Base-by-base conservation (phyloP, 2,888 invertebrate species). In the Dasysyrphus albostriatus region DNA sequence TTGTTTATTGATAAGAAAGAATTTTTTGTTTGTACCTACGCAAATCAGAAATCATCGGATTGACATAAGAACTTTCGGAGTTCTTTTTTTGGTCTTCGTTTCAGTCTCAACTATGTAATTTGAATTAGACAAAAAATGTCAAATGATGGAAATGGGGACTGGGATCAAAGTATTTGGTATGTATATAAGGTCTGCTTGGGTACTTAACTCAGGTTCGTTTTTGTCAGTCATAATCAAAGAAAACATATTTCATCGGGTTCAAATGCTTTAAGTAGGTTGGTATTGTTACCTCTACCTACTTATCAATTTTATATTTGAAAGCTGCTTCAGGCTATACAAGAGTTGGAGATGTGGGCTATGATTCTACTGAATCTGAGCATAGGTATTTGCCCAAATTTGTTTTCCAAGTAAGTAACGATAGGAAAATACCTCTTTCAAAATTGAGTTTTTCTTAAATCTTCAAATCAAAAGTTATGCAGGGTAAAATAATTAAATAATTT, bases 1-100 rank as follows among this genome's bases (percentile, higher is more conserved):
- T n/a, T 65, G 58, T 73, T 80, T 65, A 81, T 81, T 82, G 85
- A 85, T 85, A 78, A 78, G 39, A 74, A 63, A 42, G 49, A 39
- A 19, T 16, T 16, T 39, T 59, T 39, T 42, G 24, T 24, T 2
- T 3, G 2, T n/a, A 0, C 24, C 24, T 42, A 61, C 7, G 39
- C 39, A 79, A 83, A 83, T 83, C 83, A 77, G 58, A 24, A 69
- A 54, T 49, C 58, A 74, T 70, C 74, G 56, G 39, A 65, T 65
- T 59, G 63, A 37, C 80, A 65, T 69, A 47, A 34, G 65, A 34
- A 49, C 49, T 37, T 54, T 29, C 7, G 24, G 69, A 51, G 49
- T 51, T 16, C n/a, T 39, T 32, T 5, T 12, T 51, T 69, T 5
- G 19, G 19, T 14, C n/a, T n/a, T 44, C 47, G 8, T 67, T 19